A percentile compares a stretch with the other conserved stretches of the same genome.
Evolutionary conservation across 2,888 invertebrate genomes (phyloP).

Genomic region (Sycophila texana): DNA sequence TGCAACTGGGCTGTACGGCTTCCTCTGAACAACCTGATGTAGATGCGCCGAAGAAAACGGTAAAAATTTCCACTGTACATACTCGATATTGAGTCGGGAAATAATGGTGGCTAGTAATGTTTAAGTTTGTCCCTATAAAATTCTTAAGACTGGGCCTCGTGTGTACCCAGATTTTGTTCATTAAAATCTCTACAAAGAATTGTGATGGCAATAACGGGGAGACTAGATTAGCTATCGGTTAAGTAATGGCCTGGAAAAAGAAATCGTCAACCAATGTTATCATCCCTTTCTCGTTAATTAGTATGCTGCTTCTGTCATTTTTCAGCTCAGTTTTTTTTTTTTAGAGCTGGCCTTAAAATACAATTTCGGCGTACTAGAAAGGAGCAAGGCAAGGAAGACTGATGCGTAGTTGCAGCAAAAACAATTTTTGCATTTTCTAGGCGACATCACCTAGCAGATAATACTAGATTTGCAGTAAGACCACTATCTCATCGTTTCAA

Average conservation of each 20-base stretch:
- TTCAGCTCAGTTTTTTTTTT: background rate
- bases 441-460: conserved; percentile 17
- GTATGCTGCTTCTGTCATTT: background rate
- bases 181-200: background rate
- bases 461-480: background rate
- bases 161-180: conserved; percentile 5
- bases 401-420: background rate
- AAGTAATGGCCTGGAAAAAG: conserved; percentile 48
- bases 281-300: conserved; percentile 9
- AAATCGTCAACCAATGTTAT: conserved; percentile 39
- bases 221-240: conserved; percentile 24
- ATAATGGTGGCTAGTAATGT: conserved; percentile 38
- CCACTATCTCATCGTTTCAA: background rate
- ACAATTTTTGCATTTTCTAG: background rate
- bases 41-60: conserved; percentile 35
- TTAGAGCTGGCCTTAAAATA: conserved; percentile 19
- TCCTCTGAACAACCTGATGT: conserved; percentile 64
- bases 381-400: conserved; percentile 31
- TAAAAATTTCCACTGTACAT: conserved; percentile 52
- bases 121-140: conserved; percentile 38
- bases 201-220: background rate
- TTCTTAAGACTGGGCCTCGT: conserved; percentile 12
- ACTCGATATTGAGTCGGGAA: conserved; percentile 27
- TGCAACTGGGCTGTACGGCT: conserved; percentile 73
- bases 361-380: conserved; percentile 19